Evolutionary conservation across 2,888 invertebrate genomes (phyloP).

Genomic region (Rhagophthalmus giganteus): DNA sequence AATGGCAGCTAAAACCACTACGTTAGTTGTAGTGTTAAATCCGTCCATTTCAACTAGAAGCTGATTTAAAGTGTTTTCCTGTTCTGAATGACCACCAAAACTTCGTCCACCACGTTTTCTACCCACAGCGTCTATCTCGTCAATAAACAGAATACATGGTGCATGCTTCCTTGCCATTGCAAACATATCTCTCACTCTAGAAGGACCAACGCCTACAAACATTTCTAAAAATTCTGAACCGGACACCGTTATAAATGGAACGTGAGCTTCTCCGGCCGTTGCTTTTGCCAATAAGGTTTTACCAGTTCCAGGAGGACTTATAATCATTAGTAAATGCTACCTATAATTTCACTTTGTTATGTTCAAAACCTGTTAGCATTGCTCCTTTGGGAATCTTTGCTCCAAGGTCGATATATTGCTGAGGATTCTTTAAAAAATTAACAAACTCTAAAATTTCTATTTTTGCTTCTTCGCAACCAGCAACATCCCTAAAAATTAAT

Average conservation of each 20-base stretch:
- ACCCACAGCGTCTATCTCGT: slow-evolving; percentile 99
- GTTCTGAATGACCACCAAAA: slow-evolving; percentile 93
- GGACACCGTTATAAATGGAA: slow-evolving; percentile 97
- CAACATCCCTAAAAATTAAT: slow-evolving; percentile 78
- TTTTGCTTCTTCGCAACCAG: slow-evolving; percentile 99
- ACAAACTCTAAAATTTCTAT: slow-evolving; percentile 99
- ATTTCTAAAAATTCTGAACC: slow-evolving; percentile 99
- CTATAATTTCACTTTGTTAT: slow-evolving; percentile 10
- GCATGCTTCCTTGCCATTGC: slow-evolving; percentile 95
- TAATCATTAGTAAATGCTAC: slow-evolving; percentile 1
- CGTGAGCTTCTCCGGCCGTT: slow-evolving; percentile 98
- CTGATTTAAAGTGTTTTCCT: slow-evolving; percentile 98
- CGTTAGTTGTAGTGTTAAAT: slow-evolving; percentile 96
- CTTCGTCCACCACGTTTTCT: slow-evolving; percentile 89
- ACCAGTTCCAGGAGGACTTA: slow-evolving; percentile 94
- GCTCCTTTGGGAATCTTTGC: slow-evolving; percentile 98
- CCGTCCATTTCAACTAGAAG: slow-evolving; percentile 99
- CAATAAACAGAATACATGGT: slow-evolving; percentile 98
- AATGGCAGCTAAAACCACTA: slow-evolving; percentile 98
- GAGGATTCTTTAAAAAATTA: slow-evolving; percentile 97
- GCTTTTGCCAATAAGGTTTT: slow-evolving; percentile 98
- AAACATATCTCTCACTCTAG: slow-evolving; percentile 96
- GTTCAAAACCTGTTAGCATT: slow-evolving; percentile 75
- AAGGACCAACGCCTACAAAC: slow-evolving; percentile 99
- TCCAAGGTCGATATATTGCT: slow-evolving; percentile 95